Evolutionary conservation across 2,113 vertebrate species (phyloP), one percentile per base, ranked within the genome.

Genomic region (Sceloporus tristichus): DNA sequence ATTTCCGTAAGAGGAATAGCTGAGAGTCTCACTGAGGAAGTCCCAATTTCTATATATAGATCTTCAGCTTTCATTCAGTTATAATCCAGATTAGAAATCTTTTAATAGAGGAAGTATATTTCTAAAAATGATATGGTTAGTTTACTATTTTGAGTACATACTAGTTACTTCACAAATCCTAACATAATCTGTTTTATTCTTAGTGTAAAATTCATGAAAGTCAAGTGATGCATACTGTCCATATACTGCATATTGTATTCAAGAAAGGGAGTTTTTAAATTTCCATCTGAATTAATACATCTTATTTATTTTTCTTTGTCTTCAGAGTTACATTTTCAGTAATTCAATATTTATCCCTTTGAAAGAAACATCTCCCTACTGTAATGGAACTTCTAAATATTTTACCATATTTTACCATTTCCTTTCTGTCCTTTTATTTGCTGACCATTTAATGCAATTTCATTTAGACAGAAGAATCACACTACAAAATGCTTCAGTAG

Each of bases 1-100:
- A 87, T 92, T 95, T 92, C 89, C 89, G 40, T 84, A 89, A 90
- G 86, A 94, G 90, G 76, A 91, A 92, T 93, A 92, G 91, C 84
- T 91, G 92, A 75, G 27, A 91, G 71, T 82, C 88, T 93, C 56
- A 0, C 77, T 87, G 80, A 27, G 84, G 92, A 92, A 92, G 66
- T 70, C 81, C 75, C 53, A 40, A 3, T 90, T 93, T 90, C 82
- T 89, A 86, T 86, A 86, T 87, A 86, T 42, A 81, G 71, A 71
- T 91, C 90, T 93, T 81, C 48, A 42, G 70, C 79, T 62, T 86
- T 89, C 77, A 75, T 89, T 92, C 87, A 86, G 48, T 91, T 90
- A 90, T 85, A 91, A 91, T 83, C 56, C 78, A 87, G 85, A 76
- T 42, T 65, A 90, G 76, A 86, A 91, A 80, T 40, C 40, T n/a